Percentiles rank a stretch among this genome's conserved stretches.
Evolutionary conservation across 2,113 vertebrate genomes (phyloP).

Genomic region (Phalacrocorax aristotelis): DNA sequence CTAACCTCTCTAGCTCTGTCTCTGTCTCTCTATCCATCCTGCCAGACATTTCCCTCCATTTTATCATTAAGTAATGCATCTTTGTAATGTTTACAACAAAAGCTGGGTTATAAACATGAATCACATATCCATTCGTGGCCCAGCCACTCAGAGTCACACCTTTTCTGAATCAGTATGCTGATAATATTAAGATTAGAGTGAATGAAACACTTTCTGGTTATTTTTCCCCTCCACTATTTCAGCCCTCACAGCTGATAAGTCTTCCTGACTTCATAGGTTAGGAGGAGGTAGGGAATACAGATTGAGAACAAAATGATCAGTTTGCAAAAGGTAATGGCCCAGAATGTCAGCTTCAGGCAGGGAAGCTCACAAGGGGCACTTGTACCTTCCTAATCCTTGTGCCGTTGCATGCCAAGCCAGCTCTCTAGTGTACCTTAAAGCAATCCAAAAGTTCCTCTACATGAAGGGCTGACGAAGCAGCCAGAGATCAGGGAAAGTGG

Average conservation of each 20-base stretch:
- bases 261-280: neutral
- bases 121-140: neutral
- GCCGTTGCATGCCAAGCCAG: neutral
- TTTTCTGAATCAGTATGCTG: neutral
- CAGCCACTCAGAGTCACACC: neutral
- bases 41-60: neutral
- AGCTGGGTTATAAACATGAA: neutral
- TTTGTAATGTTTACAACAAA: neutral
- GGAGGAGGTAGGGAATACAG: neutral
- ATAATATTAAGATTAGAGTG: neutral
- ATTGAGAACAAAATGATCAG: neutral
- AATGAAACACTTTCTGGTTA: neutral
- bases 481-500: neutral
- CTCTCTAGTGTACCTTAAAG: neutral
- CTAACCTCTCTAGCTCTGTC: neutral
- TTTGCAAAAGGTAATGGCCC: neutral
- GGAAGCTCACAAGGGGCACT: neutral
- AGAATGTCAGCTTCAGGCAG: neutral
- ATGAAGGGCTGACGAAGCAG: neutral
- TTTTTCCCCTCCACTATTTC: neutral
- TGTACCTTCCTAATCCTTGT: neutral
- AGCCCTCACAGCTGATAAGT: neutral
- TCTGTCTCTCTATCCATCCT: neutral
- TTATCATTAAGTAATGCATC: conserved; percentile 10
- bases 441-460: neutral